Evolutionary conservation across 2,113 vertebrate species (phyloP).

Genomic region (Nyctibius bracteatus): DNA sequence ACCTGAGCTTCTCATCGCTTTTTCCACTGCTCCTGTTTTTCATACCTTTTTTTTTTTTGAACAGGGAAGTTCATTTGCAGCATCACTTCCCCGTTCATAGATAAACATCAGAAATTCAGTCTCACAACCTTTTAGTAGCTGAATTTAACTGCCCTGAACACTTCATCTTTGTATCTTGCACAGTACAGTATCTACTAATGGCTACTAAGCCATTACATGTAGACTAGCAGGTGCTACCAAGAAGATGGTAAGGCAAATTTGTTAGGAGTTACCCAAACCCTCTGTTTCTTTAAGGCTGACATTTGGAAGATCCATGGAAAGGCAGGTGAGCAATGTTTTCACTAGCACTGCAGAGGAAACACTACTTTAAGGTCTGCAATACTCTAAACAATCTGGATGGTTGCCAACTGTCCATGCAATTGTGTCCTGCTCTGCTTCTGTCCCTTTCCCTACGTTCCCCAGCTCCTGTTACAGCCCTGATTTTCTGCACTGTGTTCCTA

Average conservation of each 20-base stretch:
- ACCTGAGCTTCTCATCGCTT: not conserved
- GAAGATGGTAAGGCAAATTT: not conserved
- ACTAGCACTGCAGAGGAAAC: not conserved
- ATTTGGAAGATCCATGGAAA: not conserved
- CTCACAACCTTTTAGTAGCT: not conserved
- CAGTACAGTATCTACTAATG: not conserved
- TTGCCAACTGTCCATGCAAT: rapidly evolving
- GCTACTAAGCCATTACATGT: not conserved
- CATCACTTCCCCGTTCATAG: not conserved
- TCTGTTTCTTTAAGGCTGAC: not conserved
- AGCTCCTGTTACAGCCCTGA: not conserved
- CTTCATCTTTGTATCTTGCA: not conserved
- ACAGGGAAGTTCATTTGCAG: no score
- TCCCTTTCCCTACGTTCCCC: not conserved
- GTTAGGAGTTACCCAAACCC: not conserved
- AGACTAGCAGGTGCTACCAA: not conserved
- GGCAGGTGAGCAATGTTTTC: not conserved
- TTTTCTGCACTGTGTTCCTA: not conserved
- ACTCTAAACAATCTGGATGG: not conserved
- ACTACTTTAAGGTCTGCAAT: not conserved
- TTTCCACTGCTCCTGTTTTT: not conserved
- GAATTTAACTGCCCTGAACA: not conserved
- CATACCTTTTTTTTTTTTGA: not conserved
- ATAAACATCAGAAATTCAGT: not conserved
- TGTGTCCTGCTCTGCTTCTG: not conserved